Evolutionary conservation across 2,797 vertebrate genomes (phyloP), one percentile per base, ranked within the genome.

Genomic region (Anisognathus igniventris): DNA sequence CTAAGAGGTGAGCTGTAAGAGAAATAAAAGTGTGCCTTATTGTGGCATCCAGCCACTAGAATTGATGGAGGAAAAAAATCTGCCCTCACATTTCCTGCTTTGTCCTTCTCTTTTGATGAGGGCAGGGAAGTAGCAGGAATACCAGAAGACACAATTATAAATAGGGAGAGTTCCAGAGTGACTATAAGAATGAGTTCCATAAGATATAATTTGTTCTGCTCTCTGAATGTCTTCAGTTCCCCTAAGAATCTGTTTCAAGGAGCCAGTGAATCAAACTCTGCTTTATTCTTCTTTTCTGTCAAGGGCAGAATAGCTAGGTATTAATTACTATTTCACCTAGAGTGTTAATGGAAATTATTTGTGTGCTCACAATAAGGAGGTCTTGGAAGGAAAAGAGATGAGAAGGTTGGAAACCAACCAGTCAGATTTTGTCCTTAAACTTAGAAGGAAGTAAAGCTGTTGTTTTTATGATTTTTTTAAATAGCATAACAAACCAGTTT

Each of bases 291-390:
- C 35, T 89, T 79, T 76, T 89, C 83, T 94, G 20, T 81, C 51
- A 81, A 76, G 35, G 31, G 33, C 53, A 80, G 54, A 75, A 76
- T 86, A 74, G 33, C 7, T 86, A 71, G 44, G 57, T 88, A 83
- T 66, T 96, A 88, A 86, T 92, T 95, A 92, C n/a, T 88, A 53
- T 42, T 67, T 95, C 62, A 44, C 47, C 78, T 77, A 33, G 13
- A 85, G 53, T 85, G 68, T 91, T 85, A 79, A 71, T 82, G 48
- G 77, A 68, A 86, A 80, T 56, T 75, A 76, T 81, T 81, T 87
- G 28, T 86, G 48, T 64, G 33, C 44, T 78, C 13, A 54, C 51
- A 83, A 19, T 80, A 37, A 78, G 12, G 61, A 62, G 21, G 24
- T 70, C 45, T 60, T 64, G n/a, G 70, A 85, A 80, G 61, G 65